phyloP scores from a whole-genome alignment of 2,113 vertebrate species.

The Actenoides hombroni region DNA sequence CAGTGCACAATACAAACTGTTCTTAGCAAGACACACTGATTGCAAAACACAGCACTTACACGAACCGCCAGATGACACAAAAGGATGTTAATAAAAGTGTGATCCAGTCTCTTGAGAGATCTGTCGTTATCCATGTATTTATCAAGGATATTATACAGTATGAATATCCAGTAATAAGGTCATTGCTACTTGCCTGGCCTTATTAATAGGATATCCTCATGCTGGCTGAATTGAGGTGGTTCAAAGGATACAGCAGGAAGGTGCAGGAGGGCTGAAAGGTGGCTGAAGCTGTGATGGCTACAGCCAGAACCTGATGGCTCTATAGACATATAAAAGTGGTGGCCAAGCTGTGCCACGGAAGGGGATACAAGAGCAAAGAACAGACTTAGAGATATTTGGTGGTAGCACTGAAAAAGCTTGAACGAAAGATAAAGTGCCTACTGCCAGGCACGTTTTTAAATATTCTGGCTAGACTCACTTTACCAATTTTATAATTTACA shows the following conservation, averaged over 20 bases:
- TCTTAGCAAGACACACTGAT: background rate
- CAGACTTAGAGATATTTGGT: background rate
- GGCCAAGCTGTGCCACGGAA: background rate
- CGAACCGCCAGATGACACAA: background rate
- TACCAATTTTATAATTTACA: background rate
- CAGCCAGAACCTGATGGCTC: fast-evolving
- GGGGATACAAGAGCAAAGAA: background rate
- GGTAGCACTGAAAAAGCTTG: background rate
- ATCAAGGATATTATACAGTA: background rate
- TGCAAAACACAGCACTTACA: background rate
- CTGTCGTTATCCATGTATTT: fast-evolving
- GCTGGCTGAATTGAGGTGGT: background rate
- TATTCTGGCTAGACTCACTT: background rate
- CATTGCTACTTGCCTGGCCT: background rate
- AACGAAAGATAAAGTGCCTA: background rate
- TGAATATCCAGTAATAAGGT: background rate
- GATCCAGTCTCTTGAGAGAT: background rate
- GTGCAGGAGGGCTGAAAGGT: background rate
- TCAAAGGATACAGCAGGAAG: background rate
- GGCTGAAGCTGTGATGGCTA: background rate
- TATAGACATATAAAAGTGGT: fast-evolving
- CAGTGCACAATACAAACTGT: background rate
- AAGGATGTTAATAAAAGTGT: background rate
- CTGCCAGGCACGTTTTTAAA: background rate
- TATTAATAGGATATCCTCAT: background rate